Base-by-base conservation (phyloP, 1,140 invertebrate genomes). In the Drosophila novamexicana region DNA sequence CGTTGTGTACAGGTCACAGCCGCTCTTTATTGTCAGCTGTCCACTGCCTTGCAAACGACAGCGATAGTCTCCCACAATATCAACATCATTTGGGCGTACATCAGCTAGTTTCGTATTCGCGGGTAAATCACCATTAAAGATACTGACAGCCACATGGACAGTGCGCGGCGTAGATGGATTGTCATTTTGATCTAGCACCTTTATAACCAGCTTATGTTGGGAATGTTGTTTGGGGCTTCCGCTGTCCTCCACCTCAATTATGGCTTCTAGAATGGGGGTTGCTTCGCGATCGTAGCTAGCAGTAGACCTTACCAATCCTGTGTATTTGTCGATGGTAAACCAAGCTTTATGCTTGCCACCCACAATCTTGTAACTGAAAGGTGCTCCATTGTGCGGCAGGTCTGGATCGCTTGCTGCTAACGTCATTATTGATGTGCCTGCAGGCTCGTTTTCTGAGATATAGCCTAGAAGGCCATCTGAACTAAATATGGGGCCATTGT, bases 151-250 rank as follows among this genome's bases (percentile, higher is more conserved):
- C 18, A 98, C 94, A 75, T 96, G 96, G 1, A 97, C 96, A 16
- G 96, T 96, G 76, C 98, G 94, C 7, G 97, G 94, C 12, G 95
- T 95, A 0, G 98, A 98, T 6, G 98, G 97, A 89, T 96, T 97
- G 88, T 99, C 98, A 93, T 99, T 99, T 91, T 97, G 95, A 93
- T 99, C 98, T 6, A 96, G 91, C 3, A 99, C 95, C 44, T 95
- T 94, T 22, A 99, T 95, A 8, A 94, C 95, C 14, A 98, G 94
- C 9, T 94, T 93, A 82, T 97, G 96, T 78, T 96, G 95, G 7
- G 96, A 96, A 79, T 94, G 95, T 95, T 97, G 96, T 75, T 94
- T 94, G 0, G 97, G 97, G 16, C 93, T 94, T 1, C 98, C 98
- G 75, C 95, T 97, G 91, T 99, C 98, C 93, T 96, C 96, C 7